These are phyloP conservation scores for Sebastes nivosus DNA, from an alignment of 2,797 vertebrate genomes.

Conservation along the genomic window DNA sequence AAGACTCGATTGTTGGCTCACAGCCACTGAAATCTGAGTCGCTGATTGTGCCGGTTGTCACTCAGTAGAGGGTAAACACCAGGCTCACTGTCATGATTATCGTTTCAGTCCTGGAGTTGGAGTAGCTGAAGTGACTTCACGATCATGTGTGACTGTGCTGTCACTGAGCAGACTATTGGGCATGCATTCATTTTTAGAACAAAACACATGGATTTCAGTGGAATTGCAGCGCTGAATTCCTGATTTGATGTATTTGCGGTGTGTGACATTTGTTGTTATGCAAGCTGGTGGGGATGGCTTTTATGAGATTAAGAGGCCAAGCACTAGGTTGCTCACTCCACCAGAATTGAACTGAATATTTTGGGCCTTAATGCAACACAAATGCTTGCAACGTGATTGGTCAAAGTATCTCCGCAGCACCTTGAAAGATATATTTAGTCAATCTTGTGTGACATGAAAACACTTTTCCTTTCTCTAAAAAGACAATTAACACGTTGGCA, in stretches of 20 bases:
- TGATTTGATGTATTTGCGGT: neutral
- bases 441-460: neutral
- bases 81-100: constrained; percentile 34
- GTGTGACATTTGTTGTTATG: constrained; percentile 16
- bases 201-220: neutral
- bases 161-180: neutral
- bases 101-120: constrained; percentile 6
- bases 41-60: constrained; percentile 61
- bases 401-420: neutral
- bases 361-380: neutral
- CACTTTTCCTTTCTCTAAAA: neutral
- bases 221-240: neutral
- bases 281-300: constrained; percentile 15
- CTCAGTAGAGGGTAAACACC: constrained; percentile 53
- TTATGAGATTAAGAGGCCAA: constrained; percentile 41
- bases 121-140: constrained; percentile 17
- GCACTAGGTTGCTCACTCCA: neutral
- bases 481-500: neutral
- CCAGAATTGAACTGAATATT: constrained; percentile 10
- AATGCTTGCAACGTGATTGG: neutral
- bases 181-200: neutral
- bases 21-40: constrained; percentile 23
- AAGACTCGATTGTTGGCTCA: constrained; percentile 21
- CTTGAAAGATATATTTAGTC: constrained; percentile 16
- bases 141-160: constrained; percentile 8